Evolutionary conservation across 2,888 invertebrate species (phyloP).

Genomic region (Rhodophaea formosa): DNA sequence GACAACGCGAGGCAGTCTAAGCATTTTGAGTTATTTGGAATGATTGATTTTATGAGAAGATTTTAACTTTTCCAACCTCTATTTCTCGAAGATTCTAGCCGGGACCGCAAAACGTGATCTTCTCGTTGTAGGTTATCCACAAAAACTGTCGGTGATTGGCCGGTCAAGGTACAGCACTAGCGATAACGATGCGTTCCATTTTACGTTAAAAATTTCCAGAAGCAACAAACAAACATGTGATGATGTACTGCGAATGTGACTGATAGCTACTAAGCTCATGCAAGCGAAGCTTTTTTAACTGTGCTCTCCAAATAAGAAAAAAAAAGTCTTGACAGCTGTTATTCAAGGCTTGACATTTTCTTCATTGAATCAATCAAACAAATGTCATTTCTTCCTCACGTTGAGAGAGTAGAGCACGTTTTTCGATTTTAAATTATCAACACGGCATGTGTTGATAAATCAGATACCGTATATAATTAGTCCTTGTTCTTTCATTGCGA

Average conservation of each 20-base stretch:
- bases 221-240: too few species aligned
- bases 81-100: constrained; percentile 75
- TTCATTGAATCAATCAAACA: background rate
- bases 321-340: background rate
- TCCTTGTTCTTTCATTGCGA: background rate
- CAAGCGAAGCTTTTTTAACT: too few species aligned
- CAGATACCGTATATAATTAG: constrained; percentile 29
- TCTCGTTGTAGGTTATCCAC: constrained; percentile 73
- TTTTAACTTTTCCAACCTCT: constrained; percentile 49
- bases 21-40: constrained; percentile 60
- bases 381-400: constrained; percentile 22
- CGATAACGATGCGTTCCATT: constrained; percentile 15
- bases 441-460: constrained; percentile 55
- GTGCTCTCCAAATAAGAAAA: too few species aligned
- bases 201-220: background rate
- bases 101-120: constrained; percentile 74
- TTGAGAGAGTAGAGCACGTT: constrained; percentile 30
- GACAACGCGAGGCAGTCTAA: constrained; percentile 71
- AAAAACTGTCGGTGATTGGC: constrained; percentile 18
- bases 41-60: constrained; percentile 44
- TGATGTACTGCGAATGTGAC: too few species aligned
- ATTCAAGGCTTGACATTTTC: background rate
- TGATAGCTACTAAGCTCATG: too few species aligned
- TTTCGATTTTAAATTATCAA: constrained; percentile 38
- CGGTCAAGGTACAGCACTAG: constrained; percentile 21